Conservation (phyloP, 2,113 vertebrate species). For the Xerus inauris region DNA sequence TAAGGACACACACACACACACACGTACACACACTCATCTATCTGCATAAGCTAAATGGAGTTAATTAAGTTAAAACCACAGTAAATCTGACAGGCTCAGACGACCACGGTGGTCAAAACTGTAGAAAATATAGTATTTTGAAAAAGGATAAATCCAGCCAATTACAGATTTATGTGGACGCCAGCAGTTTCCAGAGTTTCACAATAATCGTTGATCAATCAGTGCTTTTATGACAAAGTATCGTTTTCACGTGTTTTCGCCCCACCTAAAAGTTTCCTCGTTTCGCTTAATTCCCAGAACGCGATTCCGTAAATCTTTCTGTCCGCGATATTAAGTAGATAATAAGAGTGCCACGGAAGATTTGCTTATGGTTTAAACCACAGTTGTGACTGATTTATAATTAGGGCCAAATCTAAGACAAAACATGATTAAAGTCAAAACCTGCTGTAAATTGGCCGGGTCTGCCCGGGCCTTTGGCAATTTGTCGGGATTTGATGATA, state of each 20-base stretch:
- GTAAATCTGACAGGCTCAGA: constrained; percentile 83
- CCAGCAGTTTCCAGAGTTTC: constrained; percentile 84
- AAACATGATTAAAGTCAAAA: constrained; percentile 87
- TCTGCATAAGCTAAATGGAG: constrained; percentile 75
- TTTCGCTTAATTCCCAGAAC: constrained; percentile 88
- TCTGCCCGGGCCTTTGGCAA: constrained; percentile 81
- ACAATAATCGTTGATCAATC: constrained; percentile 89
- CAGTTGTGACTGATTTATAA: constrained; percentile 87
- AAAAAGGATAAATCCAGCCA: constrained; percentile 84
- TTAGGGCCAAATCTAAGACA: constrained; percentile 86
- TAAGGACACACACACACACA: constrained; percentile 50
- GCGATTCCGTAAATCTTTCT: constrained; percentile 84
- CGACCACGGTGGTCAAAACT: constrained; percentile 85
- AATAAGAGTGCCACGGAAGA: constrained; percentile 86
- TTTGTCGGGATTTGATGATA: constrained; percentile 83
- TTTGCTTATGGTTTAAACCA: constrained; percentile 87
- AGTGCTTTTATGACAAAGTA: constrained; percentile 86
- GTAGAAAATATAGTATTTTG: constrained; percentile 86
- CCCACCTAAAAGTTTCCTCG: constrained; percentile 84
- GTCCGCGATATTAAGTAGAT: constrained; percentile 85
- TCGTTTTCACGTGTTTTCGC: constrained; percentile 83
- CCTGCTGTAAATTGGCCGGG: constrained; percentile 82
- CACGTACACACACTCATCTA: background rate
- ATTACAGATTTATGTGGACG: constrained; percentile 85
- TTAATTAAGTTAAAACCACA: constrained; percentile 87